phyloP scores from a whole-genome alignment of 2,113 vertebrate genomes.

The Myodes glareolus region DNA sequence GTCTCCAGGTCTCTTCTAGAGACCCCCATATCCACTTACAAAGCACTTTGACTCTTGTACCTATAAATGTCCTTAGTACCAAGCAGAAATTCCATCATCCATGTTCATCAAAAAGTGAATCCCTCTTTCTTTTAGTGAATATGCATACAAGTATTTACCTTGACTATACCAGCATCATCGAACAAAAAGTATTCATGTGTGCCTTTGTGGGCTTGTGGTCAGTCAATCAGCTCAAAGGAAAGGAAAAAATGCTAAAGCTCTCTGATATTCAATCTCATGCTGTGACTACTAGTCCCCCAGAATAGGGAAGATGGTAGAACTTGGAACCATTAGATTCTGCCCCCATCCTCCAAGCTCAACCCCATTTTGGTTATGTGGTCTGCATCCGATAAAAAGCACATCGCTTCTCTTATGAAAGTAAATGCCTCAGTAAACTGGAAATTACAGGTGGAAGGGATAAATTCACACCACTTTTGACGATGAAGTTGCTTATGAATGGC shows the following conservation, averaged over 20 bases:
- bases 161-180: background rate
- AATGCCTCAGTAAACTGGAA: background rate
- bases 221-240: background rate
- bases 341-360: background rate
- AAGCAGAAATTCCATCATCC: background rate
- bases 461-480: background rate
- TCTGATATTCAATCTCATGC: background rate
- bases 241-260: background rate
- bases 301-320: background rate
- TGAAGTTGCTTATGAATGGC: too few species aligned
- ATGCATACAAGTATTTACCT: background rate
- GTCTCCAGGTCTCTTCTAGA: background rate
- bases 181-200: background rate
- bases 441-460: background rate
- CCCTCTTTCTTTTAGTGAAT: background rate
- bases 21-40: background rate
- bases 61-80: background rate
- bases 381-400: slow-evolving; percentile 6
- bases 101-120: background rate
- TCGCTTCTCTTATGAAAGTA: background rate
- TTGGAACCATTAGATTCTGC: background rate
- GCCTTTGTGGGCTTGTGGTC: background rate
- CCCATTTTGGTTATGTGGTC: background rate
- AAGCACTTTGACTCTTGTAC: background rate
- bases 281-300: background rate